Conservation (phyloP, 2,888 invertebrate genomes). For the Pachymerium ferrugineum region DNA sequence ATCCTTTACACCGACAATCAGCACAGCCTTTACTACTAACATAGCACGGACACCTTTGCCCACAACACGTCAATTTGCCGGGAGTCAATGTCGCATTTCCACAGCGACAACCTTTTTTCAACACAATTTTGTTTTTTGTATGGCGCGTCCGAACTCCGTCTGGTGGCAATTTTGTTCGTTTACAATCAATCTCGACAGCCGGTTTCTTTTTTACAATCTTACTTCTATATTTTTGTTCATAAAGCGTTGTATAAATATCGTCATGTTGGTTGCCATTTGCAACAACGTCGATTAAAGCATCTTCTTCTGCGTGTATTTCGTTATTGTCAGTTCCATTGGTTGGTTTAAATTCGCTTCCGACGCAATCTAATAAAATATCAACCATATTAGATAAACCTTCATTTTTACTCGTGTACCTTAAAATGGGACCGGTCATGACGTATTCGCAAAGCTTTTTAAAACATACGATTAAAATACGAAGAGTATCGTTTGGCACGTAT, state of each 20-base stretch:
- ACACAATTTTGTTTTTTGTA: background rate
- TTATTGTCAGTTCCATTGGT: background rate
- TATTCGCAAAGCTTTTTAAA: conserved; percentile 84
- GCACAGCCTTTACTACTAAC: conserved; percentile 78
- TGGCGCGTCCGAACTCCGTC: background rate
- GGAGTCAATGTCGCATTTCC: conserved; percentile 84
- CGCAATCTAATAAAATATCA: background rate
- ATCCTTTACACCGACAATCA: conserved; percentile 86
- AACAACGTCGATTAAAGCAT: conserved; percentile 73
- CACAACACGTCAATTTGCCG: conserved; percentile 86
- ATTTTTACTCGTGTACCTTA: conserved; percentile 52
- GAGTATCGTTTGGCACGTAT: conserved; percentile 73
- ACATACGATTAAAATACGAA: conserved; percentile 75
- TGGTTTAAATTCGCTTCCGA: background rate
- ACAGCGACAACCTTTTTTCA: conserved; percentile 67
- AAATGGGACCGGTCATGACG: conserved; percentile 67
- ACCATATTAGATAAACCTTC: background rate
- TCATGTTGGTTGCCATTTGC: conserved; percentile 70
- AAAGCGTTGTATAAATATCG: conserved; percentile 41
- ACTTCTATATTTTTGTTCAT: conserved; percentile 42
- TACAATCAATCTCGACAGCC: background rate
- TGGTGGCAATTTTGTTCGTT: background rate
- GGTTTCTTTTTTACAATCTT: conserved; percentile 56
- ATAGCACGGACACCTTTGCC: conserved; percentile 90
- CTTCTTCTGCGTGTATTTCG: conserved; percentile 57